These are phyloP conservation scores for Tokudaia tokunoshimensis DNA, from an alignment of 2,797 vertebrate species.

Conservation along the genomic window DNA sequence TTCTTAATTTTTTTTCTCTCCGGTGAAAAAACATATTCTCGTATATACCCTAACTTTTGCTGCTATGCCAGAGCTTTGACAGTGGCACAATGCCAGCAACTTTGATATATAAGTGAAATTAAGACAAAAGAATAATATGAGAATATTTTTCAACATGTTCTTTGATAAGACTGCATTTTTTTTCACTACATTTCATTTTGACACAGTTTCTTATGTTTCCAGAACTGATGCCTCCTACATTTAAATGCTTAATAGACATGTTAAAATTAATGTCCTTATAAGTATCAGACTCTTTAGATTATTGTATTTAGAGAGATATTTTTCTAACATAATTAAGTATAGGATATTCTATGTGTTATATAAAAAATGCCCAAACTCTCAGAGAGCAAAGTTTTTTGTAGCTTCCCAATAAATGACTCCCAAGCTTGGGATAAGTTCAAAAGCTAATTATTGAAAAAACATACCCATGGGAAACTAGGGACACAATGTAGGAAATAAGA, in stretches of 20 bases:
- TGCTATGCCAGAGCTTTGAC: not conserved
- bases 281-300: not conserved
- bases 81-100: not conserved
- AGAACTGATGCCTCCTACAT: not conserved
- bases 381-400: not conserved
- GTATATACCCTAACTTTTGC: not conserved
- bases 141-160: not conserved
- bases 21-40: not conserved
- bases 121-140: not conserved
- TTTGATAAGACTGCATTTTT: not conserved
- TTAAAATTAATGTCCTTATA: constrained; percentile 4
- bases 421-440: not conserved
- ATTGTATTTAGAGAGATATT: not conserved
- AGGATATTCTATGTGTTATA: not conserved
- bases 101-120: not conserved
- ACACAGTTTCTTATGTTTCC: not conserved
- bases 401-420: constrained; percentile 8
- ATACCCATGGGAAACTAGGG: not conserved
- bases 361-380: not conserved
- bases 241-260: not conserved
- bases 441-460: not conserved
- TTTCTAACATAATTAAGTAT: not conserved
- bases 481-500: not conserved
- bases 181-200: not conserved
- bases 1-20: not conserved